A percentile compares a stretch with the other conserved stretches of the same genome.
These are phyloP conservation scores for Cyphomyrmex costatus DNA, from an alignment of 1,140 invertebrate genomes.

Conservation along the genomic window DNA sequence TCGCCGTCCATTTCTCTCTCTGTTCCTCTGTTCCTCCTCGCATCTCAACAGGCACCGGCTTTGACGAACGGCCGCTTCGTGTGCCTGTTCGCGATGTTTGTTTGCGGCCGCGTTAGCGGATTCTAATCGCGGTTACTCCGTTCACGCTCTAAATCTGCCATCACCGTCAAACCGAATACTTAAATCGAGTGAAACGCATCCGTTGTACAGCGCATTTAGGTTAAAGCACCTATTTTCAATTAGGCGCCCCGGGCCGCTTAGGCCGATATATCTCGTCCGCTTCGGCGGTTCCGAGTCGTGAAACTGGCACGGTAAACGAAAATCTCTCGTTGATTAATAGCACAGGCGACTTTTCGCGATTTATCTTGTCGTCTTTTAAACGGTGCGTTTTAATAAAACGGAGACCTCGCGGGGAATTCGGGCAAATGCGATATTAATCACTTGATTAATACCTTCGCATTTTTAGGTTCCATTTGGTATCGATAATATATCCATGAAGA, in stretches of 20 bases:
- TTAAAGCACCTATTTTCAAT: conserved; percentile 65
- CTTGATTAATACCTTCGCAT: conserved; percentile 37
- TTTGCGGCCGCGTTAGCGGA: conserved; percentile 77
- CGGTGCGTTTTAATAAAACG: conserved; percentile 52
- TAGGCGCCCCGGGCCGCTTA: conserved; percentile 40
- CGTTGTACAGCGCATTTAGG: conserved; percentile 62
- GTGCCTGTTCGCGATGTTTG: conserved; percentile 77
- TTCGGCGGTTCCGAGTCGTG: conserved; percentile 50
- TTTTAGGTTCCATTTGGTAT: neutral
- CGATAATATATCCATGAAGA: neutral
- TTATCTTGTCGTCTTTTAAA: conserved; percentile 56
- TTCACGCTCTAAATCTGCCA: conserved; percentile 71
- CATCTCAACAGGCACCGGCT: conserved; percentile 10
- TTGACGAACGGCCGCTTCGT: conserved; percentile 60
- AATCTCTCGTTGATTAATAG: conserved; percentile 59
- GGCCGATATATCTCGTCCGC: conserved; percentile 62
- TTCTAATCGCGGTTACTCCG: conserved; percentile 75
- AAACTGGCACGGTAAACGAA: conserved; percentile 58
- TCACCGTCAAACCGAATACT: conserved; percentile 64
- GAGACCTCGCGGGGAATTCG: neutral
- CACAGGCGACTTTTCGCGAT: conserved; percentile 46
- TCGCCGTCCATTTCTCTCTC: neutral
- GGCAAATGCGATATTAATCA: conserved; percentile 35
- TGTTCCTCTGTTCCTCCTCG: neutral
- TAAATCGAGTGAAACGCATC: conserved; percentile 72